phyloP scores from a whole-genome alignment of 2,113 vertebrate genomes.

The Seriola aureovittata region DNA sequence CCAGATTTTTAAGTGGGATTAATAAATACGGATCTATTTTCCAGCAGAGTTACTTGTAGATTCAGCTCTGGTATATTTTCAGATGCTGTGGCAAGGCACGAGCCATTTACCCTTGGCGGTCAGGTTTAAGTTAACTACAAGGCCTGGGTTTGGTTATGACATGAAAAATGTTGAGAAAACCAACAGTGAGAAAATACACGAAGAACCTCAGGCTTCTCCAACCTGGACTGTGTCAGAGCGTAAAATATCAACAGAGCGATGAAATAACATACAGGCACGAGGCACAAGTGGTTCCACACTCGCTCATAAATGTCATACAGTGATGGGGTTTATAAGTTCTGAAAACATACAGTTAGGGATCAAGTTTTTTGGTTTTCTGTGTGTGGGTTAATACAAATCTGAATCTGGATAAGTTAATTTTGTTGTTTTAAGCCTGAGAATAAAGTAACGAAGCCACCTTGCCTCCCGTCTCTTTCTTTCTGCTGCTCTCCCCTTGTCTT shows the following conservation, averaged over 20 bases:
- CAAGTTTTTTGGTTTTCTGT: conserved; percentile 34
- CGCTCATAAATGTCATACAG: conserved; percentile 60
- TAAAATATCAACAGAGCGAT: conserved; percentile 66
- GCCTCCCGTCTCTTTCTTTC: background rate
- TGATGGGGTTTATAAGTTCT: conserved; percentile 60
- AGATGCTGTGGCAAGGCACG: conserved; percentile 37
- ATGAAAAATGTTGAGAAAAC: conserved; percentile 59
- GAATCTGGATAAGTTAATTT: conserved; percentile 54
- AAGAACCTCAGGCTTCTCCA: conserved; percentile 7
- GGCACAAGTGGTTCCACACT: conserved; percentile 60
- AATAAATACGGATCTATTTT: conserved; percentile 53
- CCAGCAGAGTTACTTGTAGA: conserved; percentile 26
- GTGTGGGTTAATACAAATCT: conserved; percentile 8
- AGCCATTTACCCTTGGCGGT: conserved; percentile 58
- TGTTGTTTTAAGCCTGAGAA: conserved; percentile 14
- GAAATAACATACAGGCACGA: conserved; percentile 66
- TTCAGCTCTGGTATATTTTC: conserved; percentile 61
- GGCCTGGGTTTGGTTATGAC: conserved; percentile 65
- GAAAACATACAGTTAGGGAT: conserved; percentile 65
- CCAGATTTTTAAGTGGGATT: conserved; percentile 51
- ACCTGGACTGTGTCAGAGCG: conserved; percentile 57
- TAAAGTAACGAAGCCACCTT: background rate
- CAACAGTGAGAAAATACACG: conserved; percentile 52
- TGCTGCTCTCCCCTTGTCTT: background rate
- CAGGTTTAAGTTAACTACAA: conserved; percentile 54